These are phyloP conservation scores for Neodontobutis hainanensis DNA, from an alignment of 2,113 vertebrate species.

Conservation along the genomic window DNA sequence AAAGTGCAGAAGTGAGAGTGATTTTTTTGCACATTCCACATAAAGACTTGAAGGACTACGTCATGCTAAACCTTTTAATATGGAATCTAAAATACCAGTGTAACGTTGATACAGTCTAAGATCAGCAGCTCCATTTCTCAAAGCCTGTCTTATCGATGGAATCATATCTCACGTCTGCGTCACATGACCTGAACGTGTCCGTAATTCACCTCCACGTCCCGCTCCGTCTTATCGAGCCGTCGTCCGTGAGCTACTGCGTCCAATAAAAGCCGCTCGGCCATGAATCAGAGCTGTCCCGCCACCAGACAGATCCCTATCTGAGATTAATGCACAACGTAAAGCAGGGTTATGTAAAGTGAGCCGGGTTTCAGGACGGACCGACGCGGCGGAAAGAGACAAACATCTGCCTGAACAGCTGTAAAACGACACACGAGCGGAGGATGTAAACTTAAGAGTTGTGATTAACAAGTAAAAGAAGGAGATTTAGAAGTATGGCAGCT, in stretches of 20 bases:
- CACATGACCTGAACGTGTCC: background rate
- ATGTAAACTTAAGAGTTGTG: slow-evolving; percentile 8
- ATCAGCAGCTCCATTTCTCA: background rate
- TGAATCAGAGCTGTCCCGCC: background rate
- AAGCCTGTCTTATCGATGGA: slow-evolving; percentile 1
- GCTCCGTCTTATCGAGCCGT: slow-evolving; percentile 1
- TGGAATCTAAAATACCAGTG: too few species aligned
- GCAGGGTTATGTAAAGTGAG: background rate
- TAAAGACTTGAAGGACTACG: too few species aligned
- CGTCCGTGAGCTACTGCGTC: background rate
- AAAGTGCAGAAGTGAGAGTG: too few species aligned
- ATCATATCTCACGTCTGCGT: background rate
- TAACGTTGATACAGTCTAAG: too few species aligned
- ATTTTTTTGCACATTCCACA: too few species aligned
- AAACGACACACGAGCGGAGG: slow-evolving; percentile 2
- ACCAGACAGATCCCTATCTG: background rate
- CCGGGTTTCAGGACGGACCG: slow-evolving; percentile 1
- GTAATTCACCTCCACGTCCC: background rate
- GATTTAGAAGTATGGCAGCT: background rate
- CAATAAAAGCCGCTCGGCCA: background rate
- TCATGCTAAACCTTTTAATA: too few species aligned
- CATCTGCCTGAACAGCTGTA: slow-evolving; percentile 46
- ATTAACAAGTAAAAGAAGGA: slow-evolving; percentile 25
- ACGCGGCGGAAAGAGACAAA: slow-evolving; percentile 13
- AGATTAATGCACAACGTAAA: slow-evolving; percentile 2